These are phyloP conservation scores for Trogon surrucura DNA, from an alignment of 2,113 vertebrate species.

Conservation along the genomic window DNA sequence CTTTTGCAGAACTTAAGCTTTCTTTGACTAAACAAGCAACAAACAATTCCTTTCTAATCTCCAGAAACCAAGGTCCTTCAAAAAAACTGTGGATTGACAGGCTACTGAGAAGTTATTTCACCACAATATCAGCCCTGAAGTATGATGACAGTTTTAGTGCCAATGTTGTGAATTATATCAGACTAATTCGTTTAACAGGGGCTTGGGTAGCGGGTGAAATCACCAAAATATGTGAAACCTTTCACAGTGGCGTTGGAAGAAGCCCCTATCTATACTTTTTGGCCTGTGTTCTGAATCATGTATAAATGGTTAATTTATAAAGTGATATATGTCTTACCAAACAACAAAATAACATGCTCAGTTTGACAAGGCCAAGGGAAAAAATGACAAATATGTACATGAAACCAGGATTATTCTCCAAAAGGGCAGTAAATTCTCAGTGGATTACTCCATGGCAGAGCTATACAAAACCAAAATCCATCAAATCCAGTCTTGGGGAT, in stretches of 20 bases:
- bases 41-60: neutral
- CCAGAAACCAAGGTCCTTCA: neutral
- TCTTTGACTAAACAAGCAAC: neutral
- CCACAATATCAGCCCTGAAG: neutral
- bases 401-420: slow-evolving; percentile 9
- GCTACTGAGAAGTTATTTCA: slow-evolving; percentile 11
- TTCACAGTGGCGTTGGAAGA: neutral
- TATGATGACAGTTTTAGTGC: slow-evolving; percentile 16
- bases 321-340: slow-evolving; percentile 38
- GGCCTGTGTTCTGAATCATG: neutral
- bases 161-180: slow-evolving; percentile 11
- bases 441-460: neutral
- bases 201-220: neutral
- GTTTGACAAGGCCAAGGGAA: slow-evolving; percentile 41
- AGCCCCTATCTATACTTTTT: neutral
- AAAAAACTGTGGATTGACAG: neutral
- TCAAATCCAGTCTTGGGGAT: neutral
- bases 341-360: slow-evolving; percentile 36
- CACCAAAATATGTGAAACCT: neutral
- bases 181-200: neutral
- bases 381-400: slow-evolving; percentile 2
- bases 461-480: slow-evolving; percentile 22
- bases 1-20: neutral
- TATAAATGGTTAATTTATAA: slow-evolving; percentile 46
- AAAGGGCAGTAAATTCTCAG: slow-evolving; percentile 13